phyloP scores from a whole-genome alignment of 2,113 vertebrate species.

The Nannospalax galili region DNA sequence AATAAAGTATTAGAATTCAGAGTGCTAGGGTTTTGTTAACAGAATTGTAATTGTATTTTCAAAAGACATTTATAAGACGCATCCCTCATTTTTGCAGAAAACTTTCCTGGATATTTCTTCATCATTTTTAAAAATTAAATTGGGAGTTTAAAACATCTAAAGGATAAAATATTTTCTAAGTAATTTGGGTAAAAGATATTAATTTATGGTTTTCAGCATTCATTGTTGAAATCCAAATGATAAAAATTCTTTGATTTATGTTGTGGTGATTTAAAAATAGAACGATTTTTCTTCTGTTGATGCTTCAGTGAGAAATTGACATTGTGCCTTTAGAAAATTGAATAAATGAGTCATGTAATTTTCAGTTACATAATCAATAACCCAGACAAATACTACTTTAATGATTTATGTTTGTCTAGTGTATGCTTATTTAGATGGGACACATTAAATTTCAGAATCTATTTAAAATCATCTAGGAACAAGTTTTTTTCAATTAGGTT shows the following conservation, averaged over 20 bases:
- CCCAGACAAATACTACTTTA: conserved; percentile 95
- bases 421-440: conserved; percentile 83
- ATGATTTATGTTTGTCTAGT: conserved; percentile 92
- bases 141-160: conserved; percentile 55
- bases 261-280: conserved; percentile 82
- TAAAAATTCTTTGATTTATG: conserved; percentile 84
- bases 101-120: conserved; percentile 57
- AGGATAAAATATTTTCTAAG: conserved; percentile 67
- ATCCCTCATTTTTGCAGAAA: conserved; percentile 59
- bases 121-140: conserved; percentile 61
- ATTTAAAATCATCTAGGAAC: conserved; percentile 55
- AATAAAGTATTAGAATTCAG: conserved; percentile 59
- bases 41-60: conserved; percentile 55
- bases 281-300: conserved; percentile 86
- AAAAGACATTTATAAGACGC: conserved; percentile 59
- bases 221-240: conserved; percentile 80
- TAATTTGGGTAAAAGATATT: conserved; percentile 48
- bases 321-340: conserved; percentile 90
- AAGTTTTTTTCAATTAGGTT: conserved; percentile 64
- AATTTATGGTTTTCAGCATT: not conserved
- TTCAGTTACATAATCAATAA: conserved; percentile 96
- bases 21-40: conserved; percentile 6
- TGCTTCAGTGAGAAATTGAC: conserved; percentile 88
- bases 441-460: conserved; percentile 82
- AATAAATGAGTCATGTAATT: conserved; percentile 97